phyloP scores from a whole-genome alignment of 30 jellyfish, hydroid and myxozoan genomes.

The Pseudorhiza aurosa region DNA sequence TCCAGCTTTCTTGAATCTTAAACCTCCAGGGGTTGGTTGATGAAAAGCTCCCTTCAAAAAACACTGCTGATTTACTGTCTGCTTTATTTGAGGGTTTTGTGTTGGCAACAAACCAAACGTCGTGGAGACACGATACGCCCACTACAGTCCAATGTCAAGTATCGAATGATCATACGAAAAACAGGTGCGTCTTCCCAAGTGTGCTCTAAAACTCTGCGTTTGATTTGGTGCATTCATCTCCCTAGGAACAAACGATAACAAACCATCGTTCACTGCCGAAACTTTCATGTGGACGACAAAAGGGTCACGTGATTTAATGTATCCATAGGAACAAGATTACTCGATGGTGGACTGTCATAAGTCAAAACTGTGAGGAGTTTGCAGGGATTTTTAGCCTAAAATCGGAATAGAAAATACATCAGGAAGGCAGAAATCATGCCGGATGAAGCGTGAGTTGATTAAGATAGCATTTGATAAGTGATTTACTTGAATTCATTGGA shows the following conservation, averaged over 20 bases:
- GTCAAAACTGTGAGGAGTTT: not conserved
- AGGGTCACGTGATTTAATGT: slow-evolving; percentile 44
- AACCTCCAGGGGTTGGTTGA: too few relatives aligned
- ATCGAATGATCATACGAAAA: too few relatives aligned
- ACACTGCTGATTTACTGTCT: too few relatives aligned
- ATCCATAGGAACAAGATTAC: slow-evolving; percentile 34
- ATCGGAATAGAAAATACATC: not conserved
- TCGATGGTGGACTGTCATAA: not conserved
- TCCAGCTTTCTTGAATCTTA: too few relatives aligned
- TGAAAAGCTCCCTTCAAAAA: too few relatives aligned
- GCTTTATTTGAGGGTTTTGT: too few relatives aligned
- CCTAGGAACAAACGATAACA: slow-evolving; percentile 46
- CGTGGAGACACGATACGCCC: too few relatives aligned
- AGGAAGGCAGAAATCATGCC: slow-evolving; percentile 57
- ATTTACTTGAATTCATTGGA: not conserved
- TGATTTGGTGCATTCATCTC: too few relatives aligned
- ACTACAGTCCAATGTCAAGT: too few relatives aligned
- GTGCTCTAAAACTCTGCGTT: too few relatives aligned
- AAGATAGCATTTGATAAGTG: not conserved
- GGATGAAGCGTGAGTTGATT: slow-evolving; percentile 84
- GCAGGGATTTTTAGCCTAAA: not conserved
- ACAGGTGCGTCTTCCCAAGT: too few relatives aligned
- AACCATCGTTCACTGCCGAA: not conserved
- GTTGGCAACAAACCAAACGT: too few relatives aligned
- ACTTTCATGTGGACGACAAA: not conserved